A percentile compares a stretch with the other conserved stretches of the same genome.
phyloP scores from a whole-genome alignment of 2,797 vertebrate species.

The Esox lucius region DNA sequence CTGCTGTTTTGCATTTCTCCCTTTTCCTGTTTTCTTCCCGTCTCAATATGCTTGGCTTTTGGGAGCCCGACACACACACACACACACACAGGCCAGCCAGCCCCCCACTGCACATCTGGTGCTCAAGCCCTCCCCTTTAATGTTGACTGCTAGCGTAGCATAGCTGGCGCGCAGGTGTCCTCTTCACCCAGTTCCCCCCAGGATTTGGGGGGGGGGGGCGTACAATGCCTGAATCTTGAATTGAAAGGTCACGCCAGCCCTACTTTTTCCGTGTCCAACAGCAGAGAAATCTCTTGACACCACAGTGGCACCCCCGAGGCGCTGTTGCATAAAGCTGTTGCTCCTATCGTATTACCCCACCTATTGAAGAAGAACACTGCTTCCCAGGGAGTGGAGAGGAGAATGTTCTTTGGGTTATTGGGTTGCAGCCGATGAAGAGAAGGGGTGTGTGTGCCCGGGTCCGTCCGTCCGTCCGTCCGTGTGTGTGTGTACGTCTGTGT shows the following conservation, averaged over 20 bases:
- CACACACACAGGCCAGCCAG: not conserved
- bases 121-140: slow-evolving; percentile 12
- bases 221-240: slow-evolving; percentile 6
- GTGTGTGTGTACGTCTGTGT: not conserved
- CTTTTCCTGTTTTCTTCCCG: slow-evolving; percentile 37
- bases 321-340: slow-evolving; percentile 1
- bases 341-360: slow-evolving; percentile 14
- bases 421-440: not conserved
- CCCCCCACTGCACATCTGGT: slow-evolving; percentile 48
- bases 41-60: slow-evolving; percentile 26
- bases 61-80: not conserved
- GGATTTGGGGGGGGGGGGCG: slow-evolving; percentile 14
- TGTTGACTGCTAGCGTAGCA: not conserved
- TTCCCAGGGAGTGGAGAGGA: not conserved
- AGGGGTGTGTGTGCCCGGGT: not conserved
- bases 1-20: slow-evolving; percentile 27
- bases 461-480: not conserved
- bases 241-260: not conserved
- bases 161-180: slow-evolving; percentile 30
- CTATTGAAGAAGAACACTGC: slow-evolving; percentile 3
- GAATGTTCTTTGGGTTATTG: not conserved
- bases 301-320: slow-evolving; percentile 7
- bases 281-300: not conserved
- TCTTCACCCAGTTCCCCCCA: slow-evolving; percentile 4
- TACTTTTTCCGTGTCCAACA: not conserved